phyloP scores from a whole-genome alignment of 2,797 vertebrate species.

The Steatocranus sp. region DNA sequence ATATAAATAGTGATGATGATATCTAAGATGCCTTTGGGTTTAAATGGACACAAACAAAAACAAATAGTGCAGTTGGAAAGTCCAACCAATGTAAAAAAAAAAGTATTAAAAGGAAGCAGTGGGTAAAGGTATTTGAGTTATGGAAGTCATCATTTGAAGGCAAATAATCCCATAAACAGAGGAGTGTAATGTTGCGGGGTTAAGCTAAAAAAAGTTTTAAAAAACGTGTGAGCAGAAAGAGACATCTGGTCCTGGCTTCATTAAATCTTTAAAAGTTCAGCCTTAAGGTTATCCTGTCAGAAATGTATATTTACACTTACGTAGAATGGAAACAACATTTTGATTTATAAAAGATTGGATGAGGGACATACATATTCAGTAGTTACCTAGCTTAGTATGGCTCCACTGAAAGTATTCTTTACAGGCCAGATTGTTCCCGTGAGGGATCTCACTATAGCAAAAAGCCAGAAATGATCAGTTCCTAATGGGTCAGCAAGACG shows the following conservation, averaged over 20 bases:
- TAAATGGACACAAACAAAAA: background rate
- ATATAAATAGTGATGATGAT: background rate
- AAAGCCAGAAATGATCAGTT: slow-evolving; percentile 32
- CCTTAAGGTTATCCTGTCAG: background rate
- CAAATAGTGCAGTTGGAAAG: background rate
- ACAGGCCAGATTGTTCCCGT: slow-evolving; percentile 36
- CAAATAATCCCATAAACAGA: background rate
- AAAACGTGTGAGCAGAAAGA: background rate
- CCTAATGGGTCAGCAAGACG: slow-evolving; percentile 37
- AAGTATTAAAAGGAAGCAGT: background rate
- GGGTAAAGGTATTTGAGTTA: background rate
- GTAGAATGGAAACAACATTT: background rate
- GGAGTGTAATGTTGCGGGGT: background rate
- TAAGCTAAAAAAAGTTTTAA: background rate
- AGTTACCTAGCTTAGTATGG: slow-evolving; percentile 1
- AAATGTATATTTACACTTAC: background rate
- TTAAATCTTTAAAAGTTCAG: background rate
- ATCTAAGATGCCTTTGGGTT: background rate
- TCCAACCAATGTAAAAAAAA: background rate
- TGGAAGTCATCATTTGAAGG: background rate
- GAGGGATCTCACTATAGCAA: slow-evolving; percentile 29
- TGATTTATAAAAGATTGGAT: background rate
- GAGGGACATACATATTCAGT: background rate
- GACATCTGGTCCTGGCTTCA: background rate
- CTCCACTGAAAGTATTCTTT: slow-evolving; percentile 23